phyloP scores from a whole-genome alignment of 2,797 vertebrate species.

The Urophycis tenuis region DNA sequence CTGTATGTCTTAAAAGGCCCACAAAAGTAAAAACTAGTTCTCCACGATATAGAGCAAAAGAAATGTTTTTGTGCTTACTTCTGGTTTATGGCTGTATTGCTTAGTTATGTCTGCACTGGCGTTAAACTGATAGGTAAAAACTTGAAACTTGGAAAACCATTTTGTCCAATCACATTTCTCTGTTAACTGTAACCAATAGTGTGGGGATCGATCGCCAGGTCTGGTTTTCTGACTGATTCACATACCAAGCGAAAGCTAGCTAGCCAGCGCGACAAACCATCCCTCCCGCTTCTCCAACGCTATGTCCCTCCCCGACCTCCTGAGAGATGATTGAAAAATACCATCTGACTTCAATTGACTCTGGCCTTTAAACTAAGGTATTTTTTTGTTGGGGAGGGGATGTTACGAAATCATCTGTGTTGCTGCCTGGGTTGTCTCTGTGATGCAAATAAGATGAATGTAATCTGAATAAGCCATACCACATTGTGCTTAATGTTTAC shows the following conservation, averaged over 20 bases:
- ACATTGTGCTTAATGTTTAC: slow-evolving; percentile 55
- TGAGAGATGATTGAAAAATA: too few species aligned
- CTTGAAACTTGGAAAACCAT: not conserved
- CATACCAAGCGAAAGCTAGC: too few species aligned
- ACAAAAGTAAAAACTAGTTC: not conserved
- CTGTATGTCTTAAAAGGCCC: slow-evolving; percentile 6
- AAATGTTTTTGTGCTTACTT: not conserved
- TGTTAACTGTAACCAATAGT: not conserved
- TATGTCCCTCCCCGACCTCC: too few species aligned
- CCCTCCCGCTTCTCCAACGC: too few species aligned
- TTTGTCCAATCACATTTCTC: not conserved
- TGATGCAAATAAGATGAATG: slow-evolving; percentile 63
- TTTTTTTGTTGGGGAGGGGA: slow-evolving; percentile 20
- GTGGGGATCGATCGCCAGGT: too few species aligned
- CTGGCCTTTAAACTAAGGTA: not conserved
- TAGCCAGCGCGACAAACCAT: too few species aligned
- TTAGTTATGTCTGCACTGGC: not conserved
- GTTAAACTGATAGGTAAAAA: too few species aligned
- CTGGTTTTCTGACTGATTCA: too few species aligned
- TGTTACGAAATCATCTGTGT: slow-evolving; percentile 20
- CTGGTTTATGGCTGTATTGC: not conserved
- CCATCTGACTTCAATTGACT: too few species aligned
- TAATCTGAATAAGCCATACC: slow-evolving; percentile 70
- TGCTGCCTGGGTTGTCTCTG: slow-evolving; percentile 18
- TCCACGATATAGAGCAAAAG: not conserved